Evolutionary conservation across 2,113 vertebrate genomes (phyloP), one percentile per base, ranked within the genome.

Genomic region (Corythaeola cristata): DNA sequence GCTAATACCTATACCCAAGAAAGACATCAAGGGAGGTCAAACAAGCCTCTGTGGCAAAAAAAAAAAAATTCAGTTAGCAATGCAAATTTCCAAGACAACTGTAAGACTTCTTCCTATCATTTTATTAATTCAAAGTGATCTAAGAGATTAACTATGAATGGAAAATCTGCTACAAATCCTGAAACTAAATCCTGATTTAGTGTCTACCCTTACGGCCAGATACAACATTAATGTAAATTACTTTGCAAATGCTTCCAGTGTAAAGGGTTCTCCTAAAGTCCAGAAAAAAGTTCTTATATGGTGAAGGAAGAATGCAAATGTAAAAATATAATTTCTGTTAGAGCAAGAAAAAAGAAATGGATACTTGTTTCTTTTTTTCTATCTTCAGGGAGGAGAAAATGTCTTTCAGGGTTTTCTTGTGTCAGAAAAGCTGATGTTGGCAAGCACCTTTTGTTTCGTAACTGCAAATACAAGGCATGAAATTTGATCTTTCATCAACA

Each of bases 341-440:
- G 15, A 77, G 47, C 27, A 90, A 83, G 26, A 85, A 89, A 52
- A 52, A 23, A 85, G 26, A 81, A 91, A 49, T 39, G 1, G 17
- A 66, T 62, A 80, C 9, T 55, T 58, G 11, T 63, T 89, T 74
- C 3, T 30, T 52, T 53, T 74, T 79, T 78, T 39, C 32, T 80
- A 89, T 37, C 20, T 71, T 41, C 27, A 39, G 17, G 20, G 44
- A 73, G 26, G 32, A 89, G 37, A 67, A 92, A 66, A 41, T 32
- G 9, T 60, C 49, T 35, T 45, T 67, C 66, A 49, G 35, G 80
- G 21, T 89, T 84, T 88, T 78, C 49, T 89, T 71, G 76, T 52
- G 55, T 85, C 92, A 83, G 55, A 60, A 80, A 95, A 91, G 62
- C 22, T 81, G 53, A 55, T 58, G 64, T 73, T 95, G 92, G 88